Conservation (phyloP, 2,113 vertebrate species). For the Tupaia tana region DNA sequence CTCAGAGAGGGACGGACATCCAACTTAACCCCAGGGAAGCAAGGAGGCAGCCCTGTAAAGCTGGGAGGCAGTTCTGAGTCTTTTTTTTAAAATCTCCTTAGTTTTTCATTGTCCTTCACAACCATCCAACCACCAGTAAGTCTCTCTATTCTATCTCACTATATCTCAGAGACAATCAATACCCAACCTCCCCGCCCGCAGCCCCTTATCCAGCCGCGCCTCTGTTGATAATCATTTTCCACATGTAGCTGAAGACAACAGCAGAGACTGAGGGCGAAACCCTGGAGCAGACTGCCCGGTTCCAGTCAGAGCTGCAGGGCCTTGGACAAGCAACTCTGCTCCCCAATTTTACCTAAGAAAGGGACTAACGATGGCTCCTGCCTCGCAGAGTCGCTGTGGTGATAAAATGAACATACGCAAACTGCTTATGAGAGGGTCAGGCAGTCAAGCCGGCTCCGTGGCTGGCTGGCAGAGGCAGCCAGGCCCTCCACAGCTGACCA, state of each 20-base stretch:
- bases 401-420: background rate
- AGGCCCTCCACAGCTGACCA: no score
- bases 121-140: background rate
- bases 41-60: background rate
- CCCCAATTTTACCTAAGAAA: conserved; percentile 37
- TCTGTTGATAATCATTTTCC: background rate
- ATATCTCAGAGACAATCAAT: background rate
- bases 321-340: background rate
- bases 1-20: background rate
- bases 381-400: background rate
- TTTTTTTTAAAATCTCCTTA: background rate
- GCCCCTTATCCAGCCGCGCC: background rate
- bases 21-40: background rate
- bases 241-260: background rate
- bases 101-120: background rate
- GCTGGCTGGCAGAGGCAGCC: no score
- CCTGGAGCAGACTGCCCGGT: background rate
- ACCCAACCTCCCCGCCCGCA: background rate
- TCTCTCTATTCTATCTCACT: background rate
- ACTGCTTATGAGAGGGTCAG: background rate
- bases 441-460: no score
- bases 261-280: background rate
- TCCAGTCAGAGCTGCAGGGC: background rate
- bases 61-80: background rate
- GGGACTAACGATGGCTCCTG: background rate